Evolutionary conservation across 2,113 vertebrate species (phyloP), one percentile per base, ranked within the genome.

Genomic region (Sinocyclocheilus anophthalmus): DNA sequence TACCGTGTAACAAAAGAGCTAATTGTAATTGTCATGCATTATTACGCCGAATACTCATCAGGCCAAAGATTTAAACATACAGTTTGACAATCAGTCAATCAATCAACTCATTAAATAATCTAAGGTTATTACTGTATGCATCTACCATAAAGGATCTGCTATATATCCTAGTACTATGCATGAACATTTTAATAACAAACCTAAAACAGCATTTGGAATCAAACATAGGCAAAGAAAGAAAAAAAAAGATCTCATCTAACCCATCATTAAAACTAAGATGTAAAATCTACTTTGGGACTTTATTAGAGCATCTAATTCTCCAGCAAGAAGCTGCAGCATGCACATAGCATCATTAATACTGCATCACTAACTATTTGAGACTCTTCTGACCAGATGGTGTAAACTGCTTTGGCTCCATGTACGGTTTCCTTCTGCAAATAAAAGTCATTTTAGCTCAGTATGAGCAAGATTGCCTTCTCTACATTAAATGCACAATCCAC

Each of bases 1-100:
- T 93, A 88, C 88, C 85, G 0, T 84, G 90, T 90, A 94, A 96
- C 94, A 95, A 94, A 93, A 87, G 92, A 88, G 86, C 92, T 95
- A 95, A 95, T 94, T 95, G 92, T 89, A 89, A 94, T 92, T 92
- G 92, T 92, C 92, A 92, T 87, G 89, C 89, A 89, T 91, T 94
- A 93, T 94, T 93, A 92, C 81, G 92, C 88, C 80, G 89, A 81
- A 93, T 89, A 90, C 92, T 92, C 90, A 88, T 89, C 70, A 67
- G 69, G 81, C 87, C 73, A 87, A 86, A 89, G 81, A 88, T 84
- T 79, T 55, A 57, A 65, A 70, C 81, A 72, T 57, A 53, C 48
- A 37, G 24, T 72, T 55, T 83, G 30, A 87, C 26, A 79, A 86
- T 77, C 50, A 88, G 75, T 72, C 61, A 86, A 80, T 78, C 67